Evolutionary conservation across 2,888 invertebrate genomes (phyloP), one percentile per base, ranked within the genome.

Genomic region (Melanostoma scalare): DNA sequence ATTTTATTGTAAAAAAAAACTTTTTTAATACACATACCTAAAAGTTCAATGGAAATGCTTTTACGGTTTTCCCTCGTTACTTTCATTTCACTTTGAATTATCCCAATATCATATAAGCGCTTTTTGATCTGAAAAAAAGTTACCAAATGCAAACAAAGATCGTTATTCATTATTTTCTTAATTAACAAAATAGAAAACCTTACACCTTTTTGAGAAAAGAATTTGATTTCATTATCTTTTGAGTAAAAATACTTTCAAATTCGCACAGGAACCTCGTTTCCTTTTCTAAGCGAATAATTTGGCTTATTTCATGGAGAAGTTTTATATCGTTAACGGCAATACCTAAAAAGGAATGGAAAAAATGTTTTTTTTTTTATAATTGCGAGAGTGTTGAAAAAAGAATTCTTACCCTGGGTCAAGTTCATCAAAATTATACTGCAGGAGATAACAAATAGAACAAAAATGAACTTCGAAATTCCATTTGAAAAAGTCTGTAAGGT

Each of bases 361-460:
- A 42, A 60, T 48, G 36, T 48, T 50, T 20, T 20, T 20, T 20
- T 1, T 20, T 20, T 20, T 20, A 20, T 20, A 20, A 20, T 20
- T 20, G 20, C 20, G 20, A 20, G 20, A 20, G 20, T 20, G 20
- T 20, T 20, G 3, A 48, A 4, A 20, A 10, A 46, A 9, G n/a
- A 33, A n/a, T n/a, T 33, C 35, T 82, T 85, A 86, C 87, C 87
- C 78, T 87, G 87, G 60, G 87, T 92, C 46, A 93, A 89, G 87
- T 93, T 93, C 92, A 93, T 93, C 48, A 93, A 88, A 42, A 93
- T 92, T 77, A 93, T 92, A 80, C 93, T 92, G 60, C 92, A 91
- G 9, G 93, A 89, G 40, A 93, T 89, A 36, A 93, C 89, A 87
- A 93, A 93, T 60, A 91, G 86, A 31, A 92, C 87, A 87, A 93